These are phyloP conservation scores for Dendrocincla tyrannina DNA, from an alignment of 2,797 vertebrate genomes.

Conservation along the genomic window DNA sequence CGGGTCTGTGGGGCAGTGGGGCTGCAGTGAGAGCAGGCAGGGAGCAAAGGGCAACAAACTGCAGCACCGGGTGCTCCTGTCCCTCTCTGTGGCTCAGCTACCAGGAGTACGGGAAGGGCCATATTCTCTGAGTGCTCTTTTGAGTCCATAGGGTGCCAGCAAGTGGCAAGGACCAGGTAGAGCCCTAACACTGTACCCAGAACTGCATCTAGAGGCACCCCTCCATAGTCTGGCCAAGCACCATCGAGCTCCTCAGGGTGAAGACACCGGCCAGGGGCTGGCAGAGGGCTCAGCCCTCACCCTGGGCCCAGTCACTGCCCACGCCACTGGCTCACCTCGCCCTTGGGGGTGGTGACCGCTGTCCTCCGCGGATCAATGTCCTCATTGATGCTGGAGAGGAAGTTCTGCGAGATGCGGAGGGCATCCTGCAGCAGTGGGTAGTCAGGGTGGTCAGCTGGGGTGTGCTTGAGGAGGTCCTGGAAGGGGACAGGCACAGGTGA, in stretches of 20 bases:
- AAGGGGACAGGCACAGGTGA: neutral
- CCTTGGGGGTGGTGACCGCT: conserved; percentile 95
- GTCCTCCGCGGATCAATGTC: conserved; percentile 95
- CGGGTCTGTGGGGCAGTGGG: conserved; percentile 78
- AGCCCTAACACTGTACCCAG: neutral
- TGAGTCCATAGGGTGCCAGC: neutral
- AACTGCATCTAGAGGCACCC: neutral
- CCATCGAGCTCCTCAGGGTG: neutral
- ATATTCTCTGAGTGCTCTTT: neutral
- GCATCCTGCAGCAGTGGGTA: conserved; percentile 95
- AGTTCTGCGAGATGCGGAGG: conserved; percentile 96
- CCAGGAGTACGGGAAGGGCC: neutral
- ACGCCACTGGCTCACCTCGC: conserved; percentile 82
- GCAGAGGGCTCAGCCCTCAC: neutral
- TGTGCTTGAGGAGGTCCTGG: conserved; percentile 96
- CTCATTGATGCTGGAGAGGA: conserved; percentile 98
- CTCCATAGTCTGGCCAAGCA: neutral
- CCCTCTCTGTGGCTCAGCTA: neutral
- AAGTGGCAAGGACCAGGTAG: neutral
- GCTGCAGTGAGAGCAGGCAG: neutral
- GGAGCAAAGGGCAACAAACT: neutral
- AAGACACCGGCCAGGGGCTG: neutral
- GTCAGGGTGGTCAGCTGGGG: conserved; percentile 94
- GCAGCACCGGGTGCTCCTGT: neutral
- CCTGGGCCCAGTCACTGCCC: neutral